A percentile compares a stretch with the other conserved stretches of the same genome.
Evolutionary conservation across 2,888 invertebrate genomes (phyloP).

Genomic region (Philereme transversata): DNA sequence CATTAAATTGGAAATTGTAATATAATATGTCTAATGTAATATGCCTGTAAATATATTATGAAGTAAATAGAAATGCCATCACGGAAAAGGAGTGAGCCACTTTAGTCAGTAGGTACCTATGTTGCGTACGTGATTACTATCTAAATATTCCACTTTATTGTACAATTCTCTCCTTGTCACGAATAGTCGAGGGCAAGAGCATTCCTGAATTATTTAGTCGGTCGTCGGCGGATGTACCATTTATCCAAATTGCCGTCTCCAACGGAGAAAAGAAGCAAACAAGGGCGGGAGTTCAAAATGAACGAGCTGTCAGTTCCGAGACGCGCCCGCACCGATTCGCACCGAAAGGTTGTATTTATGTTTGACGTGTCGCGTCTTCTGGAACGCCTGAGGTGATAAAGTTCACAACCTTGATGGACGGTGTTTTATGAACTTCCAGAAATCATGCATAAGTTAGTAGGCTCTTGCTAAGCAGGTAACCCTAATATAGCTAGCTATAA

Average conservation of each 20-base stretch:
- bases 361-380: slow-evolving; percentile 52
- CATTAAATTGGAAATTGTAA: no score
- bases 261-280: slow-evolving; percentile 22
- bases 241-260: slow-evolving; percentile 78
- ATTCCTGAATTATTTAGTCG: slow-evolving; percentile 73
- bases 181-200: slow-evolving; percentile 65
- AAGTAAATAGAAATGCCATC: slow-evolving; percentile 58
- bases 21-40: slow-evolving; percentile 43
- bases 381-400: slow-evolving; percentile 39
- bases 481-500: no score
- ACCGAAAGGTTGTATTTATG: slow-evolving; percentile 53
- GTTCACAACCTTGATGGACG: slow-evolving; percentile 31
- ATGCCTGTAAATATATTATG: slow-evolving; percentile 48
- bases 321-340: slow-evolving; percentile 56
- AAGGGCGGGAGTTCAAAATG: slow-evolving; percentile 70
- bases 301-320: slow-evolving; percentile 65
- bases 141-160: slow-evolving; percentile 80
- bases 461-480: no score
- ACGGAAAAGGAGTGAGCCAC: slow-evolving; percentile 51
- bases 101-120: slow-evolving; percentile 61
- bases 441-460: not conserved
- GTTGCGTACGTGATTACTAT: slow-evolving; percentile 74
- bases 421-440: slow-evolving; percentile 9
- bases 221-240: slow-evolving; percentile 72
- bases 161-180: slow-evolving; percentile 74